A percentile compares a stretch with the other conserved stretches of the same genome.
phyloP scores from a whole-genome alignment of 2,888 invertebrate species.

The Drosophila formosana region DNA sequence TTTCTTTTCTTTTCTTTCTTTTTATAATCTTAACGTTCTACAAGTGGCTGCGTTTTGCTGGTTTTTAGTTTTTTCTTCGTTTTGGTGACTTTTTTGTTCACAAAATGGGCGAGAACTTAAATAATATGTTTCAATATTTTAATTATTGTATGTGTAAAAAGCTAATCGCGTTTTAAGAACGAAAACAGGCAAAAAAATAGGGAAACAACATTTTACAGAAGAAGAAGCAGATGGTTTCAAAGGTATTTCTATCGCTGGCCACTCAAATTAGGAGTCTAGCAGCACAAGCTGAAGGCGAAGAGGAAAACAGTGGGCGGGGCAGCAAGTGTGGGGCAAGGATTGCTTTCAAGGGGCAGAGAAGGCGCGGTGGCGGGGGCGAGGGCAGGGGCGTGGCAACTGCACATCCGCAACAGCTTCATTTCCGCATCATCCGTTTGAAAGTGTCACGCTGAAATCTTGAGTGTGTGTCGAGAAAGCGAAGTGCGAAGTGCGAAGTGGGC shows the following conservation, averaged over 20 bases:
- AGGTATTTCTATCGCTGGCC: conserved; percentile 45
- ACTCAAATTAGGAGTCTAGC: conserved; percentile 44
- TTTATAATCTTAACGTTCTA: conserved; percentile 46
- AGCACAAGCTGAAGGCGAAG: conserved; percentile 14
- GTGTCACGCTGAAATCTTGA: not conserved
- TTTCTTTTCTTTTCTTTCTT: not conserved
- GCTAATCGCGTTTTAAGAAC: conserved; percentile 66
- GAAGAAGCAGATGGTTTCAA: conserved; percentile 30
- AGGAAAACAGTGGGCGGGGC: conserved; percentile 8
- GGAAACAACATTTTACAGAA: conserved; percentile 35
- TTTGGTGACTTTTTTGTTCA: conserved; percentile 27
- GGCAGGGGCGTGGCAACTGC: conserved; percentile 17
- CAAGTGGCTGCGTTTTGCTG: conserved; percentile 40
- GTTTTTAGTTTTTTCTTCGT: conserved; percentile 23
- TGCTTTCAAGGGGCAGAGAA: not conserved
- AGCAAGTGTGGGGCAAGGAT: conserved; percentile 45
- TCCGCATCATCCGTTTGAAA: conserved; percentile 31
- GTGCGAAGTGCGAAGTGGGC: not conserved
- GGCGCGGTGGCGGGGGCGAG: not conserved
- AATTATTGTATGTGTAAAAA: conserved; percentile 73
- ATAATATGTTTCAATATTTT: conserved; percentile 70
- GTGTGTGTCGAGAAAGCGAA: not conserved
- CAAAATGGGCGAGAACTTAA: conserved; percentile 53
- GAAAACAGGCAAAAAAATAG: conserved; percentile 24
- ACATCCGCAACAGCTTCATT: conserved; percentile 39